Evolutionary conservation across 2,113 vertebrate genomes (phyloP), one percentile per base, ranked within the genome.

Genomic region (Cynoglossus semilaevis): DNA sequence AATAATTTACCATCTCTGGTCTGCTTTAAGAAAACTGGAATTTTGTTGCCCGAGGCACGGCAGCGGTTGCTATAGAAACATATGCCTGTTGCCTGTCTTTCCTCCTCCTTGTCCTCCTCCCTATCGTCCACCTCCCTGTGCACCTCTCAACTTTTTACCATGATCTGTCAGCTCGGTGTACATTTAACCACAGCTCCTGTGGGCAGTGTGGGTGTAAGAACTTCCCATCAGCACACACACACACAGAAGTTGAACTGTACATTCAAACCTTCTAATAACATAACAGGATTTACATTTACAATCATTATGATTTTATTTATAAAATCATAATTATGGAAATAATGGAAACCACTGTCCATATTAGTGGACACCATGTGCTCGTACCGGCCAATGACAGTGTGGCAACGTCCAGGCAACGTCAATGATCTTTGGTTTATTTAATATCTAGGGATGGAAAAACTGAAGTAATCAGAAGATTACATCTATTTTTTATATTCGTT

Each of bases 41-140:
- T 76, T 88, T 86, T 82, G 82, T 60, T 66, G 68, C 87, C 70
- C 83, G 87, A 78, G 85, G 84, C 68, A 80, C 83, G 75, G 58
- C 67, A 63, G 48, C 60, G 70, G 81, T 90, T 81, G 79, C 85
- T 69, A 86, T 84, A 81, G 88, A 70, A 88, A 91, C 90, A 50
- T 62, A 66, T 70, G 74, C 63, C 69, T 77, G 80, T 72, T 71
- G 65, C 72, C 67, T 50, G 55, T 55, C 47, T 77, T 70, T 22
- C 69, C 47, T 51, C 63, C 29, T 38, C 60, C 58, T 45, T 40
- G 14, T 36, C 9, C 40, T 15, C 13, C 41, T 45, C 22, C 15
- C 22, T 29, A 35, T 46, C 55, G 14, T 12, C 38, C n/a, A 18
- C 11, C 17, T 16, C 38, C 9, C 42, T 42, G 3, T 29, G 22